A percentile compares a stretch with the other conserved stretches of the same genome.
Conservation (phyloP, 2,797 vertebrate species). For the Pantherophis alleghaniensis region DNA sequence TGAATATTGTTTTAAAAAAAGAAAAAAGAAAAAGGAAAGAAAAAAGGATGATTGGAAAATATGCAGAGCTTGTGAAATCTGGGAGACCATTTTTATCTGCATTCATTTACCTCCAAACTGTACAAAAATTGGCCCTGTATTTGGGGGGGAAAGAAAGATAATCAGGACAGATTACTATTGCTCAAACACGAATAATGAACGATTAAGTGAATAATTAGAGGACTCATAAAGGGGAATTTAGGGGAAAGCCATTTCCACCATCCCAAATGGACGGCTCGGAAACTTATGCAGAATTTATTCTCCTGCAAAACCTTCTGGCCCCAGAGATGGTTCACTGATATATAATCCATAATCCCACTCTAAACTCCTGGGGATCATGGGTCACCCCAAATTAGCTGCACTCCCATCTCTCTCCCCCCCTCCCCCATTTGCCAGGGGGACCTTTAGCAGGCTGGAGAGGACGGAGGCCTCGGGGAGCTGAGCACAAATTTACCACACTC, state of each 20-base stretch:
- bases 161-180: background rate
- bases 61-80: background rate
- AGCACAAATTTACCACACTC: accelerated
- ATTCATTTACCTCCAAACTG: background rate
- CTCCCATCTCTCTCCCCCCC: background rate
- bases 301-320: background rate
- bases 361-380: background rate
- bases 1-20: background rate
- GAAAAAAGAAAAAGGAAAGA: too few species aligned
- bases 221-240: background rate
- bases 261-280: background rate
- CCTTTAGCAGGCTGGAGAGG: background rate
- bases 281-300: background rate
- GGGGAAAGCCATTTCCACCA: background rate
- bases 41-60: background rate
- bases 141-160: background rate
- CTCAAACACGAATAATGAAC: background rate
- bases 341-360: background rate
- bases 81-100: background rate
- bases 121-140: background rate
- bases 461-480: too few species aligned
- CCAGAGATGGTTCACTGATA: background rate
- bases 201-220: background rate
- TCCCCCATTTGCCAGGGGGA: background rate
- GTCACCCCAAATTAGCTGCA: background rate